phyloP scores from a whole-genome alignment of 2,888 invertebrate species.

The Podotricha telesiphe region DNA sequence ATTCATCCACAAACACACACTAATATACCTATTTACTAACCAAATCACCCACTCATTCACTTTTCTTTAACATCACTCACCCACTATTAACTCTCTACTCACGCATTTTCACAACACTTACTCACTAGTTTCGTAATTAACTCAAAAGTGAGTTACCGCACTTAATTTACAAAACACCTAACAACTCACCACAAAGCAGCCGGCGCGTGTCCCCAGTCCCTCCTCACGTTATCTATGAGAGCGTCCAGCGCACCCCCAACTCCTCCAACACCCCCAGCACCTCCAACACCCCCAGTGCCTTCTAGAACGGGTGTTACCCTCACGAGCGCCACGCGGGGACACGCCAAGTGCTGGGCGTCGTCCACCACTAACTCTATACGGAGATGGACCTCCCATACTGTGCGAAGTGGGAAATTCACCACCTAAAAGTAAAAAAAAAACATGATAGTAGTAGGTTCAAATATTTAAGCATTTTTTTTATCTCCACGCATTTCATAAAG shows the following conservation, averaged over 20 bases:
- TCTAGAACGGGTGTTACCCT: slow-evolving; percentile 52
- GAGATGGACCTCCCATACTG: slow-evolving; percentile 69
- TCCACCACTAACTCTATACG: slow-evolving; percentile 55
- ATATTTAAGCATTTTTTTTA: no score
- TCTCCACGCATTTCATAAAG: no score
- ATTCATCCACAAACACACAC: no score
- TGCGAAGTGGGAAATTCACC: slow-evolving; percentile 67
- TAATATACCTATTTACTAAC: no score
- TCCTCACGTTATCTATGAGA: slow-evolving; percentile 46
- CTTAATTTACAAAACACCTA: no score
- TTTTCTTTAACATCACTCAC: no score
- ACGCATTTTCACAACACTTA: no score
- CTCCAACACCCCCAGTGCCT: slow-evolving; percentile 22
- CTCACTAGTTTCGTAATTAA: no score
- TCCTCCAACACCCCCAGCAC: slow-evolving; percentile 23
- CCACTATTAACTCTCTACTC: no score
- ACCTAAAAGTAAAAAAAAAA: slow-evolving; percentile 54
- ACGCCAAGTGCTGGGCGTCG: slow-evolving; percentile 53
- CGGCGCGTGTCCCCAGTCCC: slow-evolving; percentile 74
- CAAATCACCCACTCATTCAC: no score
- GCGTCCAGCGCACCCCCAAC: neutral
- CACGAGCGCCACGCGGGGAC: slow-evolving; percentile 58
- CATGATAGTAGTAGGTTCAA: neutral
- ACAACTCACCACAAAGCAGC: slow-evolving; percentile 60
- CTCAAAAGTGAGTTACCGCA: no score